Evolutionary conservation across 2,113 vertebrate species (phyloP), one percentile per base, ranked within the genome.

Genomic region (Corvus hawaiiensis): DNA sequence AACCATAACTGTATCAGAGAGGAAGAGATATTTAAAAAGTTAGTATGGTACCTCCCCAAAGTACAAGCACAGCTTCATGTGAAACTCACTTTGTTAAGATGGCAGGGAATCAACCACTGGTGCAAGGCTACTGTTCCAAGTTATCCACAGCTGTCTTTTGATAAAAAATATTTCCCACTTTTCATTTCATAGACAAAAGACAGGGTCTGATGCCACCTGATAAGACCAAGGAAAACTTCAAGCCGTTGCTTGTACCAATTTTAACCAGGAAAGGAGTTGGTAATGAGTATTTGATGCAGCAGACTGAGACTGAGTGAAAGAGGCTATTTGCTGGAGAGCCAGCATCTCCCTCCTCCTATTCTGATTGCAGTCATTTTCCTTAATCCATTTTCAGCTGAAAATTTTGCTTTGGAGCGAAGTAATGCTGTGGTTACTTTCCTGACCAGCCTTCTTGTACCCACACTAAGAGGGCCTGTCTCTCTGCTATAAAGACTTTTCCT

Each of bases 301-400:
- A 90, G 59, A 39, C 20, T 3, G 17, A 73, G 23, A 24, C 18
- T 51, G 64, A 72, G 44, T 69, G 77, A 78, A 52, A 81, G n/a
- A 66, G 54, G 30, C 9, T 73, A 3, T 87, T 79, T 33, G 3
- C 41, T 82, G 49, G n/a, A 68, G 15, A 85, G 6, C 17, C 49
- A 79, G 18, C 0, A 0, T 80, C 46, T 75, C n/a, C 24, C 28
- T 82, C 26, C 48, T 82, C 7, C 35, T 68, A 4, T 55, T 33
- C 37, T 51, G 13, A 11, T 24, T 79, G 37, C 32, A 69, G 62
- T 66, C 2, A n/a, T 91, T 93, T 93, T 52, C 26, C n/a, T 84
- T 59, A 26, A 33, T 81, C 74, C 10, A 35, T 90, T 90, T 92
- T 88, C 79, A 84, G 63, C 21, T 84, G 55, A 66, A 56, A 13